Conservation (phyloP, 1,140 invertebrate genomes). For the Sycophaga agraensis region DNA sequence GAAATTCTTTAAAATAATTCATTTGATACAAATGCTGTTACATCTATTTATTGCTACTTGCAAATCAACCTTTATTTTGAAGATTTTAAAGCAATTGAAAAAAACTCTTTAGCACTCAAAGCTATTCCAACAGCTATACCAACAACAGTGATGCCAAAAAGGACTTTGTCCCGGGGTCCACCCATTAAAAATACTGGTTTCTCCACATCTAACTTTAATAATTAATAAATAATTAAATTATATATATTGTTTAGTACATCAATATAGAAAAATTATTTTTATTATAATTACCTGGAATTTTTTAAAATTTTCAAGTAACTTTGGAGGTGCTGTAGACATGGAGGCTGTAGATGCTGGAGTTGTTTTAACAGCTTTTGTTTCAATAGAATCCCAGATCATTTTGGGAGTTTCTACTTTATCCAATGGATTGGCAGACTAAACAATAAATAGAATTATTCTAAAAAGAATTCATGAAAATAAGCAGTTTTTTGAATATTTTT, state of each 20-base stretch:
- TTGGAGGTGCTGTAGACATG: neutral
- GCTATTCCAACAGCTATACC: slow-evolving; percentile 50
- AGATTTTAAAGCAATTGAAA: no score
- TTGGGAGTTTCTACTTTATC: slow-evolving; percentile 8
- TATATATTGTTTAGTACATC: neutral
- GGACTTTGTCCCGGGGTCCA: slow-evolving; percentile 50
- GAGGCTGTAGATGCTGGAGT: neutral
- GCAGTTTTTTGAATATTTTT: neutral
- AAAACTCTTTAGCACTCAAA: no score
- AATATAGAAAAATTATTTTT: neutral
- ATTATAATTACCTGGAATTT: slow-evolving; percentile 17
- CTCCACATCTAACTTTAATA: slow-evolving; percentile 51
- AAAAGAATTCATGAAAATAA: no score
- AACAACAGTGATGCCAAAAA: slow-evolving; percentile 52
- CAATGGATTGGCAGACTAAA: slow-evolving; percentile 6
- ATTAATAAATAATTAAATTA: neutral
- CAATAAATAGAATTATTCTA: slow-evolving; percentile 7
- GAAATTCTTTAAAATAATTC: no score
- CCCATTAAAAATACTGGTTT: slow-evolving; percentile 56
- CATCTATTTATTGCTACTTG: no score
- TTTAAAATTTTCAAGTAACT: neutral
- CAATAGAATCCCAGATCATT: slow-evolving; percentile 21
- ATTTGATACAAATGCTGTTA: no score
- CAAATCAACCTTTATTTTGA: no score
- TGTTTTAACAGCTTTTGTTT: slow-evolving; percentile 9